Evolutionary conservation across 2,113 vertebrate genomes (phyloP).

Genomic region (Falcunculus frontatus): DNA sequence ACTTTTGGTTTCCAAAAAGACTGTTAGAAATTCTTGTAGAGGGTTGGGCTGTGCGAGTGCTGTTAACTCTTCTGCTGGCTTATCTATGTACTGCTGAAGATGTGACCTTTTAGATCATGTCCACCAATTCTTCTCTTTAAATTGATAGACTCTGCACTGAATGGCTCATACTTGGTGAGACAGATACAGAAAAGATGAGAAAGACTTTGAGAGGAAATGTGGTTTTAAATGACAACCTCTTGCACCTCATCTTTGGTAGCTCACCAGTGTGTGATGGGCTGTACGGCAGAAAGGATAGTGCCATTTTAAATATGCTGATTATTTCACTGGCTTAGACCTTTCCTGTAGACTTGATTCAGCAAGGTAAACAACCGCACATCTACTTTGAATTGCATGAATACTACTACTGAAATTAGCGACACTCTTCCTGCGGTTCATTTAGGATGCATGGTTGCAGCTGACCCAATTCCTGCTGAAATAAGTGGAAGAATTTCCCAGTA

Average conservation of each 20-base stretch:
- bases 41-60: not conserved
- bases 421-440: not conserved
- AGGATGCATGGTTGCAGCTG: not conserved
- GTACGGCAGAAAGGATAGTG: not conserved
- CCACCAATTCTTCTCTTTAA: not conserved
- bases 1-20: not conserved
- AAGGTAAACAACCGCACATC: not conserved
- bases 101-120: not conserved
- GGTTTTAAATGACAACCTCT: not conserved
- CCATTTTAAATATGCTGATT: not conserved
- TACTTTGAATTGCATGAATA: not conserved
- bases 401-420: not conserved
- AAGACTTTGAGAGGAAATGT: not conserved
- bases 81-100: not conserved
- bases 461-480: conserved; percentile 1
- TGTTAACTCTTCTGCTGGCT: not conserved
- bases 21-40: not conserved
- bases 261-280: not conserved
- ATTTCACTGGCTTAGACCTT: not conserved
- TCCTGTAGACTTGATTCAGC: not conserved
- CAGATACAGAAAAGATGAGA: not conserved
- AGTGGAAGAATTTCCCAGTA: not conserved
- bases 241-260: not conserved
- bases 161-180: not conserved
- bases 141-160: not conserved